Evolutionary conservation across 2,797 vertebrate species (phyloP).

Genomic region (Acanthurus lineatus): DNA sequence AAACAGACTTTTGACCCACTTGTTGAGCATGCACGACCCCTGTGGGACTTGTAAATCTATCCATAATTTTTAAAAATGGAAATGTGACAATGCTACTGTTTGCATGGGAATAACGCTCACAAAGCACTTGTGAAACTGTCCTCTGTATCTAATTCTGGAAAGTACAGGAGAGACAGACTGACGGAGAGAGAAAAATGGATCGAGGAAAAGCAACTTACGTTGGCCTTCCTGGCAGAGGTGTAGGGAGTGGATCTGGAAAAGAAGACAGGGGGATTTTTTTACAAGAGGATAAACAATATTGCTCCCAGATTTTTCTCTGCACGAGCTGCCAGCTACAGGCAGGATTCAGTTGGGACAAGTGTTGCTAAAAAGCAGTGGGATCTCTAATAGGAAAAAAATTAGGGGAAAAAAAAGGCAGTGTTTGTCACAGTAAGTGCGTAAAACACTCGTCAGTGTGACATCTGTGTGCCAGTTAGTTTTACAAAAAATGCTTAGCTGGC

Average conservation of each 20-base stretch:
- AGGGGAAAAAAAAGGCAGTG: background rate
- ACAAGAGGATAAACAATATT: conserved; percentile 78
- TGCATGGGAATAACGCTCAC: background rate
- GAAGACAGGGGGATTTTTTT: conserved; percentile 73
- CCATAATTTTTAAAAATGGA: background rate
- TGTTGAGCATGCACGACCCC: background rate
- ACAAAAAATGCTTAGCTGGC: background rate
- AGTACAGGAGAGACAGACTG: conserved; percentile 31
- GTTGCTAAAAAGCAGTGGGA: conserved; percentile 42
- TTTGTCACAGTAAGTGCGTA: conserved; percentile 19
- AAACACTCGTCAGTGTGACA: conserved; percentile 15
- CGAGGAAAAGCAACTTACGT: conserved; percentile 90
- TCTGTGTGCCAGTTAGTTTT: conserved; percentile 7
- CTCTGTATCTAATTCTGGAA: conserved; percentile 15
- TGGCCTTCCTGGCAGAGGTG: conserved; percentile 90
- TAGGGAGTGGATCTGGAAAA: conserved; percentile 93
- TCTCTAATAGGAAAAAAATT: conserved; percentile 34
- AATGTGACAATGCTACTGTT: background rate
- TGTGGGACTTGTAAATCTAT: background rate
- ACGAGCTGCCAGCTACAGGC: conserved; percentile 62
- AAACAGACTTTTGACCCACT: background rate
- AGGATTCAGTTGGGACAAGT: conserved; percentile 38
- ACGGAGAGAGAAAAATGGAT: conserved; percentile 44
- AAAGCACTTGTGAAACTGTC: background rate
- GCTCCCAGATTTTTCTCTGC: conserved; percentile 69